Conservation (phyloP, 2,888 invertebrate genomes). For the Agrochola lychnidis region DNA sequence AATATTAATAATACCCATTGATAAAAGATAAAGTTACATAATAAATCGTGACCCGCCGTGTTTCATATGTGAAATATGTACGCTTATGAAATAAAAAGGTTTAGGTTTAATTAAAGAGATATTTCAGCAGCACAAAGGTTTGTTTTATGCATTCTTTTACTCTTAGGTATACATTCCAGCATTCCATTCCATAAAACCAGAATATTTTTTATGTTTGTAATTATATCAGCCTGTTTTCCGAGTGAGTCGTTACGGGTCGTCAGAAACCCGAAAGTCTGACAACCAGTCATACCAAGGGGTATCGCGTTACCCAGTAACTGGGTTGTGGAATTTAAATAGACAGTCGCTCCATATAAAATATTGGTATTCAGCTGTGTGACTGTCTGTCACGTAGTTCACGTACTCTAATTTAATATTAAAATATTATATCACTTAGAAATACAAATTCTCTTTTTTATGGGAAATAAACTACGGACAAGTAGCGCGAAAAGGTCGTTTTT, state of each 20-base stretch:
- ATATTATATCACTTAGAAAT: too few relatives aligned
- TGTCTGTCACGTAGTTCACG: too few relatives aligned
- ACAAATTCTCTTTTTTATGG: too few relatives aligned
- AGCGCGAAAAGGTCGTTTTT: too few relatives aligned
- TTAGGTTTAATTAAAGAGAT: constrained; percentile 14
- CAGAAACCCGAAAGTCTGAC: background rate
- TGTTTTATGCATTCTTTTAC: background rate
- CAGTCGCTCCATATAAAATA: too few relatives aligned
- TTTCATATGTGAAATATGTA: background rate
- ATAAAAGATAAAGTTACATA: background rate
- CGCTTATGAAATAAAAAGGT: background rate
- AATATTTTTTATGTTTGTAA: background rate
- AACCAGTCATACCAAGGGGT: background rate
- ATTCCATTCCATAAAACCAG: background rate
- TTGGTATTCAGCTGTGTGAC: too few relatives aligned
- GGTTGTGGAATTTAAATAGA: too few relatives aligned
- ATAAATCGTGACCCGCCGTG: background rate
- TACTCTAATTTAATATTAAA: too few relatives aligned
- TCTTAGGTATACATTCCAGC: background rate
- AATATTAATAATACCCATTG: background rate
- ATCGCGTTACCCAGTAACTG: too few relatives aligned
- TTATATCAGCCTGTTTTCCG: background rate
- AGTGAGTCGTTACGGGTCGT: background rate
- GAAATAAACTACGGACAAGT: too few relatives aligned
- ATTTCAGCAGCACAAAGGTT: background rate